A percentile compares a stretch with the other conserved stretches of the same genome.
phyloP scores from a whole-genome alignment of 2,888 invertebrate species.

The Cantharis nigra region DNA sequence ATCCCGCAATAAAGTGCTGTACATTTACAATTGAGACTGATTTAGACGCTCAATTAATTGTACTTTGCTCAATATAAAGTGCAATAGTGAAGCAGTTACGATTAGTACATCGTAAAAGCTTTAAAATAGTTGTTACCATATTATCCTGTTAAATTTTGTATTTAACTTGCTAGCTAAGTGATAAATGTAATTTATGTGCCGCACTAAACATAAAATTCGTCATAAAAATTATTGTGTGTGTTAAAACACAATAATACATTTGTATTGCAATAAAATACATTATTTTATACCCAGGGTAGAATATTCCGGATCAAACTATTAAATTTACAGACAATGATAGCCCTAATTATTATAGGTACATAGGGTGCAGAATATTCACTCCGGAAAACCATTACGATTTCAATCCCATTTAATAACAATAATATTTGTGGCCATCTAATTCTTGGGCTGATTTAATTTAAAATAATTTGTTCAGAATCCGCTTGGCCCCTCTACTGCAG shows the following conservation, averaged over 20 bases:
- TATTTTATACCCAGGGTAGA: background rate
- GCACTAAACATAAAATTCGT: background rate
- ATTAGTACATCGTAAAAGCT: constrained; percentile 28
- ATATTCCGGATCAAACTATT: background rate
- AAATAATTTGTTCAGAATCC: no score
- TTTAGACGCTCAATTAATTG: constrained; percentile 28
- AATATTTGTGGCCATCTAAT: no score
- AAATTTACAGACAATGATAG: background rate
- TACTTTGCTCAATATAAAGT: constrained; percentile 16
- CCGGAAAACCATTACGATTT: no score
- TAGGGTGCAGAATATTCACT: no score
- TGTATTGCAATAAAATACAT: background rate
- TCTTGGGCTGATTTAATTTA: no score
- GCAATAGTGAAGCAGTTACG: constrained; percentile 18
- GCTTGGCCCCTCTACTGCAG: no score
- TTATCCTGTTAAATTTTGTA: constrained; percentile 23
- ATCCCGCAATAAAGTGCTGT: constrained; percentile 24
- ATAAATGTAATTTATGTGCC: constrained; percentile 4
- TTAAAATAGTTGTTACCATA: constrained; percentile 22
- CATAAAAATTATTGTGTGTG: background rate
- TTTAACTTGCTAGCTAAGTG: constrained; percentile 15
- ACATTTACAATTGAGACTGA: constrained; percentile 28
- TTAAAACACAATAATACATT: background rate
- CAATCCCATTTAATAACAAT: no score
- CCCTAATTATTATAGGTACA: background rate